Conservation (phyloP, 1,140 invertebrate species). For the Uloborus diversus region DNA sequence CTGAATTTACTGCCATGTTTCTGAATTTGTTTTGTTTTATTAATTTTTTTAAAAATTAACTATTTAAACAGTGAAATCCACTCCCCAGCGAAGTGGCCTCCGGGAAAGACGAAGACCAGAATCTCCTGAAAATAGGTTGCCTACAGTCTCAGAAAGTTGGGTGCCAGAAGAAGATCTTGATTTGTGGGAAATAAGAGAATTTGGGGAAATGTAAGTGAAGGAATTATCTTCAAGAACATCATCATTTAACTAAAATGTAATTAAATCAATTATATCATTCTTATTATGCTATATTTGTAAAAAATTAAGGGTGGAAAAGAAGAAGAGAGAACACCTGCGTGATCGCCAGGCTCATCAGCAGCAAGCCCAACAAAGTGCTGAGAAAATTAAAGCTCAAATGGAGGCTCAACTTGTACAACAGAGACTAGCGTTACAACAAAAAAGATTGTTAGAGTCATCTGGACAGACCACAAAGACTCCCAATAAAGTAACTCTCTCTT, state of each 20-base stretch:
- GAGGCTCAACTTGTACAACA: slow-evolving; percentile 88
- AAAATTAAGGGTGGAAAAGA: slow-evolving; percentile 57
- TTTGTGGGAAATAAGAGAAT: slow-evolving; percentile 96
- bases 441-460: slow-evolving; percentile 69
- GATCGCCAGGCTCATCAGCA: slow-evolving; percentile 55
- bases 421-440: slow-evolving; percentile 85
- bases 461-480: slow-evolving; percentile 30
- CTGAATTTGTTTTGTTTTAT: too few species aligned
- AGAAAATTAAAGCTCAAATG: slow-evolving; percentile 90
- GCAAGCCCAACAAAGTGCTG: slow-evolving; percentile 66
- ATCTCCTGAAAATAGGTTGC: slow-evolving; percentile 87
- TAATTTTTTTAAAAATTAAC: too few species aligned
- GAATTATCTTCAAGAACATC: too few species aligned
- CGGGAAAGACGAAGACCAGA: slow-evolving; percentile 77
- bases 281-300: neutral
- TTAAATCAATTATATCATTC: neutral
- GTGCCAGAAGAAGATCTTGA: slow-evolving; percentile 95
- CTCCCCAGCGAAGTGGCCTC: slow-evolving; percentile 86
- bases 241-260: neutral
- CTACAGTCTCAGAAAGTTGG: slow-evolving; percentile 93
- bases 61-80: slow-evolving; percentile 91
- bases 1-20: too few species aligned
- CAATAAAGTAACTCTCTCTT: slow-evolving; percentile 50
- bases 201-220: slow-evolving; percentile 83
- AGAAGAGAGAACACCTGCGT: slow-evolving; percentile 47